Evolutionary conservation across 2,797 vertebrate species (phyloP).

Genomic region (Siniperca scherzeri): DNA sequence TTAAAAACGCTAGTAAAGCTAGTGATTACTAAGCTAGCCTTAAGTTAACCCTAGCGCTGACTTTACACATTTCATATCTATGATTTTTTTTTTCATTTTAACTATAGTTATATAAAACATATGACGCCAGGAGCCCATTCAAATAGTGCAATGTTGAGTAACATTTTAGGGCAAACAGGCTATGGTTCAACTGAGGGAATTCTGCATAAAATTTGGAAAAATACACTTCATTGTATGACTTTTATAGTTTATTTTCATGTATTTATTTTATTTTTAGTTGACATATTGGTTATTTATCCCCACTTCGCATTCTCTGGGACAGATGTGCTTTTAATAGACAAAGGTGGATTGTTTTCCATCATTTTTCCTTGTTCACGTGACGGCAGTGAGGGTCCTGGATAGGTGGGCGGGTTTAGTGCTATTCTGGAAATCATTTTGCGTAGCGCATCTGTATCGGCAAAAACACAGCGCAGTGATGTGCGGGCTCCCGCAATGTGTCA

Average conservation of each 20-base stretch:
- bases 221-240: background rate
- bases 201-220: background rate
- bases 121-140: background rate
- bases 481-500: slow-evolving; percentile 18
- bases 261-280: too few species aligned
- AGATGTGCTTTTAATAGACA: background rate
- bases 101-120: background rate
- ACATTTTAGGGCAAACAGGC: too few species aligned
- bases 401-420: slow-evolving; percentile 74
- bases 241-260: background rate
- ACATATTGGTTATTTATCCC: background rate
- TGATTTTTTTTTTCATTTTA: background rate
- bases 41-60: too few species aligned
- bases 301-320: background rate
- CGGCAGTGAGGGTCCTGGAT: background rate
- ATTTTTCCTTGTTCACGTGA: slow-evolving; percentile 3
- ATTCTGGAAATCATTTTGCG: slow-evolving; percentile 73
- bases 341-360: background rate
- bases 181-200: background rate
- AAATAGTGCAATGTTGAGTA: background rate
- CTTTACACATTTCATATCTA: too few species aligned
- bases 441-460: slow-evolving; percentile 79
- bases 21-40: too few species aligned
- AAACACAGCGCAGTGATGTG: slow-evolving; percentile 30
- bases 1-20: too few species aligned